Percentiles rank a stretch among this genome's conserved stretches.
These are phyloP conservation scores for Scotopteryx bipunctaria DNA, from an alignment of 2,888 invertebrate species.

Conservation along the genomic window DNA sequence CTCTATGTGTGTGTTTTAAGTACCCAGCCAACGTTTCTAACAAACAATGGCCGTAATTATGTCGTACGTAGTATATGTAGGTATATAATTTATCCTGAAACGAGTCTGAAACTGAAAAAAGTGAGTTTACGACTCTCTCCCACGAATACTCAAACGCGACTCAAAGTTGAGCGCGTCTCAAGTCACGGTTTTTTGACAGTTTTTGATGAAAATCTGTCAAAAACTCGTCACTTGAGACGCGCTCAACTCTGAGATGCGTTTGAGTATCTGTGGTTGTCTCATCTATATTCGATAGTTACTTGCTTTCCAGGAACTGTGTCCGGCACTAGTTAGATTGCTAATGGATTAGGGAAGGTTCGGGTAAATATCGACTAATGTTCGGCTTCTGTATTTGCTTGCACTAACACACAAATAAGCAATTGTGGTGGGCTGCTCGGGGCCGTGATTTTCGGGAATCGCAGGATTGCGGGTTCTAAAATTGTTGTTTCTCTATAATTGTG, in stretches of 20 bases:
- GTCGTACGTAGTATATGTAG: too few species aligned
- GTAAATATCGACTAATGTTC: slow-evolving; percentile 23
- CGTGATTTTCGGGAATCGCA: slow-evolving; percentile 1
- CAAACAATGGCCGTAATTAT: too few species aligned
- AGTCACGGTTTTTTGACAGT: neutral
- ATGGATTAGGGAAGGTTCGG: slow-evolving; percentile 24
- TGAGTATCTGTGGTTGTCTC: too few species aligned
- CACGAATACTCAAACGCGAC: too few species aligned
- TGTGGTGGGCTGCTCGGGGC: slow-evolving; percentile 1
- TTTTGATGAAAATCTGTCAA: neutral
- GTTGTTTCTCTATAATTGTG: neutral
- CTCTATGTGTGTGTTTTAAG: neutral
- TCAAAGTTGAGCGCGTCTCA: too few species aligned
- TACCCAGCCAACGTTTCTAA: neutral
- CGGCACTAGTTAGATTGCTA: slow-evolving; percentile 13
- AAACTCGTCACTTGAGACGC: too few species aligned
- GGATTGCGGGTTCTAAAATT: neutral
- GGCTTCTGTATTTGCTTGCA: slow-evolving; percentile 7
- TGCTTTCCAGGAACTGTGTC: neutral
- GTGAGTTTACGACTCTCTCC: too few species aligned
- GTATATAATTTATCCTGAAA: too few species aligned
- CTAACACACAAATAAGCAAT: slow-evolving; percentile 24
- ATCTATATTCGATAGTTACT: too few species aligned
- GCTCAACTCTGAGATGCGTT: too few species aligned
- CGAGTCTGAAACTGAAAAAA: too few species aligned